These are phyloP conservation scores for Fregetta grallaria DNA, from an alignment of 2,113 vertebrate species.

Conservation along the genomic window DNA sequence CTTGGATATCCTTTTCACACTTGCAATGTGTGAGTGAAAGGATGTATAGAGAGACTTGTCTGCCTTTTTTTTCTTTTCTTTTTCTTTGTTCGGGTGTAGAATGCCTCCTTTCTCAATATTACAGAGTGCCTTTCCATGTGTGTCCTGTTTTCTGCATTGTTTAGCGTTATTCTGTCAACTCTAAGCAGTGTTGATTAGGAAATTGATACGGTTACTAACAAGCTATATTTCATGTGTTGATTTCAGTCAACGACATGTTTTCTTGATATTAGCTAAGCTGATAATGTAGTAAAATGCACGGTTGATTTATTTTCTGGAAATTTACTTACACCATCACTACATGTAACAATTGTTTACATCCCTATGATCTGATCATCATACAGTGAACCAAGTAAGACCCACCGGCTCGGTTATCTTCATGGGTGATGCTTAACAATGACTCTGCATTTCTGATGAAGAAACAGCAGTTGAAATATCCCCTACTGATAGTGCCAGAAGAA, in stretches of 20 bases:
- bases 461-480: constrained; percentile 15
- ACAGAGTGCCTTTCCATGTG: neutral
- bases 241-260: neutral
- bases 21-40: constrained; percentile 20
- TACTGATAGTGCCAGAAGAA: constrained; percentile 18
- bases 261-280: neutral
- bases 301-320: neutral
- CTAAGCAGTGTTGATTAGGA: neutral
- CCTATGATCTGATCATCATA: neutral
- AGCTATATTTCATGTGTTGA: constrained; percentile 8
- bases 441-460: constrained; percentile 23
- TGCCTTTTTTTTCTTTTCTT: neutral
- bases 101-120: neutral
- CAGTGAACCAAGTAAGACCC: neutral
- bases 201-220: neutral
- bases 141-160: neutral
- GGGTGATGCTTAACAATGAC: neutral
- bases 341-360: neutral
- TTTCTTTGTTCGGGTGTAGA: accelerated
- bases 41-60: neutral
- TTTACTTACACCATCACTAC: neutral
- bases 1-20: neutral
- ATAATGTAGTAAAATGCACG: neutral
- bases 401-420: neutral
- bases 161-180: constrained; percentile 30